Evolutionary conservation across 2,888 invertebrate species (phyloP).

Genomic region (Invenusta paracnida): DNA sequence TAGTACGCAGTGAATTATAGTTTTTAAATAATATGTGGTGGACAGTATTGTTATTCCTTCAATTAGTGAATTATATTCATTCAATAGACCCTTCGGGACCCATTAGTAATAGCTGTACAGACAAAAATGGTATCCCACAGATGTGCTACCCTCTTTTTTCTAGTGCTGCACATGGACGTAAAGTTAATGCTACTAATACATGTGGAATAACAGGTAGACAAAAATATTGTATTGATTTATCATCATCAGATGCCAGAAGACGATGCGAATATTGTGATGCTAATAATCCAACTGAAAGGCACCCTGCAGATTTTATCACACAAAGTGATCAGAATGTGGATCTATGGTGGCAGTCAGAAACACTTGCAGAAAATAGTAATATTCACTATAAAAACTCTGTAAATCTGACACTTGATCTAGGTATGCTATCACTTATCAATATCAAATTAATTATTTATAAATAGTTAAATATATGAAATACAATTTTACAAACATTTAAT

Average conservation of each 20-base stretch:
- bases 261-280: slow-evolving; percentile 36
- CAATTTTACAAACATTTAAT: too few relatives aligned
- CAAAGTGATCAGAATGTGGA: slow-evolving; percentile 48
- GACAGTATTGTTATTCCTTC: too few relatives aligned
- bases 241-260: slow-evolving; percentile 34
- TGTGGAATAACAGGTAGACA: slow-evolving; percentile 74
- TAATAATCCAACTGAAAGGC: slow-evolving; percentile 12
- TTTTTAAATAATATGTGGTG: too few relatives aligned
- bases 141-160: slow-evolving; percentile 37
- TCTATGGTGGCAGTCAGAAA: slow-evolving; percentile 67
- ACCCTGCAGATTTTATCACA: slow-evolving; percentile 16
- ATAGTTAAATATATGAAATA: too few relatives aligned
- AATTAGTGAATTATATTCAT: too few relatives aligned
- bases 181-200: slow-evolving; percentile 74
- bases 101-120: not conserved
- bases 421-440: slow-evolving; percentile 61
- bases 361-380: slow-evolving; percentile 77
- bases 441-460: not conserved
- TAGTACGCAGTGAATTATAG: too few relatives aligned
- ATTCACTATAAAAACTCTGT: slow-evolving; percentile 85
- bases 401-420: slow-evolving; percentile 80
- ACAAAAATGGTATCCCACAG: slow-evolving; percentile 18
- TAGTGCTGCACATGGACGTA: slow-evolving; percentile 40
- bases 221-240: slow-evolving; percentile 69
- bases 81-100: too few relatives aligned